Conservation (phyloP, 2,888 invertebrate species). For the Megastigmus dorsalis region DNA sequence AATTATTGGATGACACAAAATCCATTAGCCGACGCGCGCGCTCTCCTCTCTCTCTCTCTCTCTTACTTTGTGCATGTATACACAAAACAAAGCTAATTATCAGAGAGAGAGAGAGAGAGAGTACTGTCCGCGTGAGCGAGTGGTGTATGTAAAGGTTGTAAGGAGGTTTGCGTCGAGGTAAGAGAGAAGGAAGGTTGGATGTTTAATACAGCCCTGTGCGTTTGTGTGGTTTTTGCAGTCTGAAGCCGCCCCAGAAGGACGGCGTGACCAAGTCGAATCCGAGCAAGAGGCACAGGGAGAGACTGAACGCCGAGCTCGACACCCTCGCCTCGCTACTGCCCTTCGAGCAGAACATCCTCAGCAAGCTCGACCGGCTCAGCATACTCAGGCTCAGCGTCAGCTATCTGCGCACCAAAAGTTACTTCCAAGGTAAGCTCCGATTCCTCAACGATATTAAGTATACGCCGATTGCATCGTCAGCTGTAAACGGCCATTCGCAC, state of each 20-base stretch:
- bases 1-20: constrained; percentile 74
- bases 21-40: constrained; percentile 64
- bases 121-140: too few relatives aligned
- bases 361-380: constrained; percentile 97
- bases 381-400: constrained; percentile 98
- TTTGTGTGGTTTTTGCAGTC: constrained; percentile 79
- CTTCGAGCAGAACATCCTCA: constrained; percentile 98
- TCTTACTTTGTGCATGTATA: too few relatives aligned
- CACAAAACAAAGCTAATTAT: constrained; percentile 17
- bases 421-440: constrained; percentile 93
- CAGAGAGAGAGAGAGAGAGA: too few relatives aligned
- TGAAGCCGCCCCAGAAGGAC: constrained; percentile 96
- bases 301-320: constrained; percentile 98
- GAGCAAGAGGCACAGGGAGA: constrained; percentile 97
- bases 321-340: constrained; percentile 95
- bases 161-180: too few relatives aligned
- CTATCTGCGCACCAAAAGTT: constrained; percentile 98
- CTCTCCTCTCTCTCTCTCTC: constrained; percentile 8
- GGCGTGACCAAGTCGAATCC: constrained; percentile 98
- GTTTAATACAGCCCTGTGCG: neutral
- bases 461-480: too few relatives aligned
- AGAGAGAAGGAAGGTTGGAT: too few relatives aligned
- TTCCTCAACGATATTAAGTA: too few relatives aligned
- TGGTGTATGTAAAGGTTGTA: too few relatives aligned
- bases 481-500: too few relatives aligned